Conservation (phyloP, 2,888 invertebrate genomes). For the Ophion ellenae region DNA sequence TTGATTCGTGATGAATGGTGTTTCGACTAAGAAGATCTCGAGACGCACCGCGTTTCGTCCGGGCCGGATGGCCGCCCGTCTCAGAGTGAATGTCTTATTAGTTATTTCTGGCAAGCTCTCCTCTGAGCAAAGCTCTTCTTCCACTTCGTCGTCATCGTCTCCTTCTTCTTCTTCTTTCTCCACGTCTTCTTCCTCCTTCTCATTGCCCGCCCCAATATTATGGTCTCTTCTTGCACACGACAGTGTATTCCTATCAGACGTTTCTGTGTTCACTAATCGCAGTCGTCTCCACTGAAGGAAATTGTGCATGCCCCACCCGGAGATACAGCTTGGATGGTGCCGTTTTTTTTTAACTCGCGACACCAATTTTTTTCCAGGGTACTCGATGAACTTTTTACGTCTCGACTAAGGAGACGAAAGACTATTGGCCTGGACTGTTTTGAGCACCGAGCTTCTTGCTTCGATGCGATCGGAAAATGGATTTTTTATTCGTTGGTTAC, state of each 20-base stretch:
- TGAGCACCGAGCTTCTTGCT: not conserved
- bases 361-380: not conserved
- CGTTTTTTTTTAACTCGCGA: slow-evolving; percentile 10
- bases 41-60: slow-evolving; percentile 83
- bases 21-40: slow-evolving; percentile 65
- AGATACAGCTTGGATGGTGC: slow-evolving; percentile 25
- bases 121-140: slow-evolving; percentile 69
- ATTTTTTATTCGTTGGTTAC: not conserved
- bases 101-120: slow-evolving; percentile 82
- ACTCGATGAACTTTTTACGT: not conserved
- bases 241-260: slow-evolving; percentile 41
- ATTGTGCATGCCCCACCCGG: slow-evolving; percentile 37
- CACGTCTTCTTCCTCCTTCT: slow-evolving; percentile 67
- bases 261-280: slow-evolving; percentile 15
- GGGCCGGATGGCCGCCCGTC: slow-evolving; percentile 84
- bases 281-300: slow-evolving; percentile 23
- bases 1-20: slow-evolving; percentile 59
- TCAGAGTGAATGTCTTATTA: slow-evolving; percentile 83
- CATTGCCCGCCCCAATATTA: slow-evolving; percentile 8
- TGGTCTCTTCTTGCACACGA: slow-evolving; percentile 39
- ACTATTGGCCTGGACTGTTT: not conserved
- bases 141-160: slow-evolving; percentile 67
- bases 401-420: not conserved
- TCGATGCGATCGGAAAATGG: not conserved
- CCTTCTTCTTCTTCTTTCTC: slow-evolving; percentile 64